Percentiles rank a stretch among this genome's conserved stretches.
These are phyloP conservation scores for Mesitornis unicolor DNA, from an alignment of 2,113 vertebrate species.

Conservation along the genomic window DNA sequence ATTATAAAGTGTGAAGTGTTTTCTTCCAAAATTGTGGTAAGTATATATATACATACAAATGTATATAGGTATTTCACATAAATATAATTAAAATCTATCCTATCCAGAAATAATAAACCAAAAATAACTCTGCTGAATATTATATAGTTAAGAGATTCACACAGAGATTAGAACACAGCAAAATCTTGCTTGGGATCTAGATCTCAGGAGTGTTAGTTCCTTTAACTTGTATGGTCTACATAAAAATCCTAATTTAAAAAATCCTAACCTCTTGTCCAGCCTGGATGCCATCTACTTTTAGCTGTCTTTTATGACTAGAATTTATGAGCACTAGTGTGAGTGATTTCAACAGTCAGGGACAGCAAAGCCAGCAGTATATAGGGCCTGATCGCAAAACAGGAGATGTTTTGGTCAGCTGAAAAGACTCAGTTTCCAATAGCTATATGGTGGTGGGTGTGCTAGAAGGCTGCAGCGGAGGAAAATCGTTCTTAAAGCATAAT, in stretches of 20 bases:
- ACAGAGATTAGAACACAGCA: neutral
- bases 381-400: neutral
- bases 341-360: neutral
- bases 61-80: neutral
- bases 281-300: neutral
- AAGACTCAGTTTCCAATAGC: neutral
- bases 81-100: neutral
- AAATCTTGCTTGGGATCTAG: neutral
- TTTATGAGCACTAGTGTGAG: neutral
- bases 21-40: neutral
- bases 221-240: neutral
- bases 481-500: neutral
- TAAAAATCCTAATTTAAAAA: neutral
- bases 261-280: neutral
- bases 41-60: neutral
- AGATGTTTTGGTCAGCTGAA: neutral
- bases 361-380: neutral
- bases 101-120: neutral
- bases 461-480: neutral
- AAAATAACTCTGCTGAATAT: neutral
- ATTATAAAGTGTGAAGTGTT: neutral
- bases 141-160: neutral
- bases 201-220: neutral
- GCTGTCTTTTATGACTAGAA: neutral
- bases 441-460: rapidly evolving